Evolutionary conservation across 2,797 vertebrate species (phyloP).

Genomic region (Acanthurus leucopareius): DNA sequence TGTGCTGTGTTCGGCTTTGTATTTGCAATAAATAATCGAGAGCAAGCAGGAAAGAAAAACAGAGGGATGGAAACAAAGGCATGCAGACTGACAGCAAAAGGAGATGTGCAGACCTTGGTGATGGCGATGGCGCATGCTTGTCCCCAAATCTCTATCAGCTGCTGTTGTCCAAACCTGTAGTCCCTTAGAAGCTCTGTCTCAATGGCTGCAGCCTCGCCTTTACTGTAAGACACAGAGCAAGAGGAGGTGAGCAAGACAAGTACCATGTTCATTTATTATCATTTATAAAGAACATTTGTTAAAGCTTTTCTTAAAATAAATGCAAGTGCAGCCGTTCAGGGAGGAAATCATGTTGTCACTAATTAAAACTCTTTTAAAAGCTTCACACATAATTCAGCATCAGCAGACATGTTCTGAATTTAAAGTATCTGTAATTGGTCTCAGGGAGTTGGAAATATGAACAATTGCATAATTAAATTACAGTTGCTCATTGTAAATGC

Average conservation of each 20-base stretch:
- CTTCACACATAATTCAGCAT: neutral
- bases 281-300: neutral
- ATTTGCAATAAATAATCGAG: neutral
- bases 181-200: conserved; percentile 93
- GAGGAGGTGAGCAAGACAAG: neutral
- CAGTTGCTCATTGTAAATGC: too few relatives aligned
- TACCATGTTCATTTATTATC: neutral
- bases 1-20: neutral
- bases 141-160: conserved; percentile 95
- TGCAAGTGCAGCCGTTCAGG: neutral
- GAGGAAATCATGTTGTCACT: neutral
- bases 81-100: neutral
- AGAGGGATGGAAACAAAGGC: neutral
- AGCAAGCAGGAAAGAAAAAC: neutral
- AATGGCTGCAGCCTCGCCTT: conserved; percentile 88
- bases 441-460: too few relatives aligned
- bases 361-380: conserved; percentile 14
- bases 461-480: too few relatives aligned
- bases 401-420: neutral
- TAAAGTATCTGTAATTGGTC: neutral
- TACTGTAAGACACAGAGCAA: conserved; percentile 80
- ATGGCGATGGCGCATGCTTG: conserved; percentile 93
- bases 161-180: conserved; percentile 94
- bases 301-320: neutral
- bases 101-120: conserved; percentile 87